A percentile compares a stretch with the other conserved stretches of the same genome.
phyloP scores from a whole-genome alignment of 2,113 vertebrate species.

The Aleadryas rufinucha region DNA sequence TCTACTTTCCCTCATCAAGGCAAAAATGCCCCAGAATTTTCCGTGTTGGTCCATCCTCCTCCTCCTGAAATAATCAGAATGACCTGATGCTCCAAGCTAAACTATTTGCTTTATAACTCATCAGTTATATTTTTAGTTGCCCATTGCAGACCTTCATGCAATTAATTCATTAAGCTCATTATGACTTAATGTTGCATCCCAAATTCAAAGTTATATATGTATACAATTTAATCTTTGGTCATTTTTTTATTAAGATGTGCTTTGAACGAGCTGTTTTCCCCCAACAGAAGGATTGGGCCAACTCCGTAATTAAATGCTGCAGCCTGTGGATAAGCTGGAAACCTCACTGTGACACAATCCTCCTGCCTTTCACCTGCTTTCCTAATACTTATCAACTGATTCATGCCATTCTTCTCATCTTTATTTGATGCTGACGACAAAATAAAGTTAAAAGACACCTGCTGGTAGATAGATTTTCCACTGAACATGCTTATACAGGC shows the following conservation, averaged over 20 bases:
- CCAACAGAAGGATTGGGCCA: slow-evolving; percentile 64
- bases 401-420: slow-evolving; percentile 15
- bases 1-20: neutral
- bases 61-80: neutral
- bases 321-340: slow-evolving; percentile 75
- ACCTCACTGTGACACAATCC: slow-evolving; percentile 73
- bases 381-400: slow-evolving; percentile 60
- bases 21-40: neutral
- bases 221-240: neutral
- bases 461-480: slow-evolving; percentile 37
- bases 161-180: slow-evolving; percentile 51
- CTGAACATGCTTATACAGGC: slow-evolving; percentile 36
- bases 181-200: slow-evolving; percentile 6
- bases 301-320: slow-evolving; percentile 76
- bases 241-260: neutral
- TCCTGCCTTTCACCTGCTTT: slow-evolving; percentile 77
- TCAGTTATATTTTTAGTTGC: neutral
- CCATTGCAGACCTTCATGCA: neutral
- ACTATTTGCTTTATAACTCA: slow-evolving; percentile 1
- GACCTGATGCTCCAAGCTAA: neutral
- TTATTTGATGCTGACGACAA: slow-evolving; percentile 41
- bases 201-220: slow-evolving; percentile 25
- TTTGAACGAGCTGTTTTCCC: neutral
- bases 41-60: neutral
- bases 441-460: slow-evolving; percentile 48